Evolutionary conservation across 2,113 vertebrate genomes (phyloP).

Genomic region (Percina caprodes): DNA sequence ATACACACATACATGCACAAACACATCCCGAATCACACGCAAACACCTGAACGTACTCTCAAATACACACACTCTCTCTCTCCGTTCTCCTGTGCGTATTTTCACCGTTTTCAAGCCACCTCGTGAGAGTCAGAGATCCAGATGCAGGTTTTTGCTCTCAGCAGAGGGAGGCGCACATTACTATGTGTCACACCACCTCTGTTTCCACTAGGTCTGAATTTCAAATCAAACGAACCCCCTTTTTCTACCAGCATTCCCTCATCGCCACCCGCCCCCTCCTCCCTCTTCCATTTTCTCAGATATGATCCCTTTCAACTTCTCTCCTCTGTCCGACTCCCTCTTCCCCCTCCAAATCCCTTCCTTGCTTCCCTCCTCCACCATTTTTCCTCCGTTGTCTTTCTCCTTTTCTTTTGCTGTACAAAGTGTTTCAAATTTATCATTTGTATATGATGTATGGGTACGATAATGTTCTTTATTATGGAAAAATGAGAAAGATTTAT

Average conservation of each 20-base stretch:
- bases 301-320: conserved; percentile 57
- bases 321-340: conserved; percentile 36
- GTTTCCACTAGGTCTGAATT: conserved; percentile 77
- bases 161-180: conserved; percentile 51
- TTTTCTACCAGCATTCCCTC: conserved; percentile 76
- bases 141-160: conserved; percentile 62
- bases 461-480: conserved; percentile 99
- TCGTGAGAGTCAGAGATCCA: conserved; percentile 49
- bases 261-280: neutral
- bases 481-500: conserved; percentile 98
- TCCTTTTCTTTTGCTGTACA: conserved; percentile 93
- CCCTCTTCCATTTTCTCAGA: conserved; percentile 55
- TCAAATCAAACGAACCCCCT: conserved; percentile 73
- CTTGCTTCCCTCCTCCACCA: conserved; percentile 75
- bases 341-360: conserved; percentile 76
- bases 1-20: conserved; percentile 30
- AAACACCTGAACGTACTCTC: conserved; percentile 23
- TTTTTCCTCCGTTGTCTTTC: conserved; percentile 87
- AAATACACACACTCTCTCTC: conserved; percentile 7
- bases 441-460: conserved; percentile 99
- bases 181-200: conserved; percentile 73
- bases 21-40: conserved; percentile 28
- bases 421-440: conserved; percentile 96
- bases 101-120: conserved; percentile 47
- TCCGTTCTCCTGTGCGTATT: conserved; percentile 49